Evolutionary conservation across 2,113 vertebrate genomes (phyloP).

Genomic region (Pituophis catenifer): DNA sequence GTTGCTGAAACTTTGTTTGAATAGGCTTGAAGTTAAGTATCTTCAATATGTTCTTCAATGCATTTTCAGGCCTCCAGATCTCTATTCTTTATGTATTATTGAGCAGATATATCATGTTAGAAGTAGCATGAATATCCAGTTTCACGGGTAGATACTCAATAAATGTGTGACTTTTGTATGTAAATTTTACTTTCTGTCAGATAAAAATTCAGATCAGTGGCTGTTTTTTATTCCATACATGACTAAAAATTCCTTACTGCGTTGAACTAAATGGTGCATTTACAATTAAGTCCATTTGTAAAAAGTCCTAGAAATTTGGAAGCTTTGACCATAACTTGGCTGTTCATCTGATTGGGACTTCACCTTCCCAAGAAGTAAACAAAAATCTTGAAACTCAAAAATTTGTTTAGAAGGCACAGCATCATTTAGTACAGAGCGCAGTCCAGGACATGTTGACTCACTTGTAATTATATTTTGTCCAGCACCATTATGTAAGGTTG

Average conservation of each 20-base stretch:
- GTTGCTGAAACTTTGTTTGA: background rate
- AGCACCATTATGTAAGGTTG: background rate
- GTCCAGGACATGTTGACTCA: background rate
- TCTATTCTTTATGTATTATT: background rate
- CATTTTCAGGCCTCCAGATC: background rate
- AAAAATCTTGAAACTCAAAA: background rate
- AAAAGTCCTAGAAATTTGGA: background rate
- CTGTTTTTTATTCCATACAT: background rate
- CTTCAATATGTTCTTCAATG: background rate
- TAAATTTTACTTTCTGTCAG: background rate
- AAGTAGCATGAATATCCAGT: background rate
- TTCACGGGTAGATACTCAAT: background rate
- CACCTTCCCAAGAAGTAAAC: background rate
- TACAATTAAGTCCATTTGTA: background rate
- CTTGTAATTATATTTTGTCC: background rate
- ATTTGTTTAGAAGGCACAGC: background rate
- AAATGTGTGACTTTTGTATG: background rate
- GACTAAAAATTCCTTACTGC: background rate
- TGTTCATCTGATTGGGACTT: background rate
- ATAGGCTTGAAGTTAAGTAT: background rate
- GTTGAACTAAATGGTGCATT: background rate
- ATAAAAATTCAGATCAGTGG: background rate
- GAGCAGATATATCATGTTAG: background rate
- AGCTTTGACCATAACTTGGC: background rate
- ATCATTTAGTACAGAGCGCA: background rate